Base-by-base conservation (phyloP, 2,888 invertebrate species). In the Orthosia cruda region DNA sequence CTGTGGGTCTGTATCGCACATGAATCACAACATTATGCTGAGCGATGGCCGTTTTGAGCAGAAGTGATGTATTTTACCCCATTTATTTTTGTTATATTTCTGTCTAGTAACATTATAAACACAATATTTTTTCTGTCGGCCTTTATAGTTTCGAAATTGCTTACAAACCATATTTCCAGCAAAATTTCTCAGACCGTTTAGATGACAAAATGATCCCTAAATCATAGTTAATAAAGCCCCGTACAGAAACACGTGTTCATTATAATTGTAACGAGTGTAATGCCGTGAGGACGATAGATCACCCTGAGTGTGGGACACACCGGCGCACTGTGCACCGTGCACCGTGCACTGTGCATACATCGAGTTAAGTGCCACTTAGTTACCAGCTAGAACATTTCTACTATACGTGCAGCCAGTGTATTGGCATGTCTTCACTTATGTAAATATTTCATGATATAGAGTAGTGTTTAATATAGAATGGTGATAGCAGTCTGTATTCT, bases 341-440 rank as follows among this genome's bases (percentile, higher is more conserved):
- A 61, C 59, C 66, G 65, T 63, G 80, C 47, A 76, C 66, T 62
- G 55, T 74, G 81, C 62, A 83, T 81, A 74, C 76, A 80, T 75
- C 52, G 67, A 70, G 81, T 67, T 83, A 81, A 82, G 73, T 80
- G 76, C 63, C 85, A 84, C 85, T 84, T 80, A 82, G 81, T 71
- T 58, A 23, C 66, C 57, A 71, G 71, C 74, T 80, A 81, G 54
- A 68, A 74, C 74, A 80, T 69, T 77, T 63, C 59, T 66, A 54
- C 67, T 73, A 74, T 71, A 82, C 55, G 66, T 55, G 64, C 63
- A 54, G 61, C 23, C n/a, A 68, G 63, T 64, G 71, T 84, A 76
- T 74, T 67, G 76, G 80, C 49, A 68, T 61, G 71, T 73, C 61
- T 61, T 82, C 71, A 80, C 76, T 67, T 75, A 74, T 68, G 80